A percentile compares a stretch with the other conserved stretches of the same genome.
Conservation (phyloP, 2,888 invertebrate species). For the Eupithecia subumbrata region DNA sequence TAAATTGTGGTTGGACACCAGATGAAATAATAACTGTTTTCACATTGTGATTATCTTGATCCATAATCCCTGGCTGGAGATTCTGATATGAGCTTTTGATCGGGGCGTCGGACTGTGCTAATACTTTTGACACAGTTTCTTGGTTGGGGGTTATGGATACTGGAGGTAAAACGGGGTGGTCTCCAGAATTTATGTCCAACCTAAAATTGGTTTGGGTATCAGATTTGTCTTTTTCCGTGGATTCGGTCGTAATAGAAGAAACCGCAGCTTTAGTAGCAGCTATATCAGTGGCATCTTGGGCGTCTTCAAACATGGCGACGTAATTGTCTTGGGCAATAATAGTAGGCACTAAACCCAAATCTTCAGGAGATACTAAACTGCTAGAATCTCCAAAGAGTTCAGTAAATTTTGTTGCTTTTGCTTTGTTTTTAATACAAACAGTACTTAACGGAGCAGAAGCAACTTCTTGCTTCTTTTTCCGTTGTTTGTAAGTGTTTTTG, state of each 20-base stretch:
- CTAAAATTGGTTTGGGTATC: slow-evolving; percentile 15
- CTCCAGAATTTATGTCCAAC: slow-evolving; percentile 5
- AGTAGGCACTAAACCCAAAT: slow-evolving; percentile 61
- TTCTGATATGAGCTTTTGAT: slow-evolving; percentile 45
- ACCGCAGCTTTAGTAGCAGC: slow-evolving; percentile 16
- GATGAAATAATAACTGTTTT: slow-evolving; percentile 68
- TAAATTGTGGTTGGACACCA: slow-evolving; percentile 56
- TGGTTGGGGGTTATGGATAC: neutral
- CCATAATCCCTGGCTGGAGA: slow-evolving; percentile 31
- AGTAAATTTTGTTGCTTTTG: slow-evolving; percentile 60
- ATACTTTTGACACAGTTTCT: slow-evolving; percentile 21
- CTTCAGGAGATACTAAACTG: slow-evolving; percentile 76
- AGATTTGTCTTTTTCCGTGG: slow-evolving; percentile 12
- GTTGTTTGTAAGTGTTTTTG: slow-evolving; percentile 14
- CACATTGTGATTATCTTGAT: slow-evolving; percentile 51
- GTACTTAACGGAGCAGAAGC: neutral
- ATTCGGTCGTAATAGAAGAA: slow-evolving; percentile 4
- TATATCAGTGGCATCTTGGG: slow-evolving; percentile 65
- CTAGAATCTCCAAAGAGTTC: slow-evolving; percentile 75
- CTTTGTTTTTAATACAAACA: slow-evolving; percentile 30
- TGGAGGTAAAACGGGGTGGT: slow-evolving; percentile 3
- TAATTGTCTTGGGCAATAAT: slow-evolving; percentile 47
- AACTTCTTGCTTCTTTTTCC: slow-evolving; percentile 19
- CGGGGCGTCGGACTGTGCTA: neutral
- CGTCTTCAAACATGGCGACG: slow-evolving; percentile 65